phyloP scores from a whole-genome alignment of 2,888 invertebrate species.

The Thymelicus lineola region DNA sequence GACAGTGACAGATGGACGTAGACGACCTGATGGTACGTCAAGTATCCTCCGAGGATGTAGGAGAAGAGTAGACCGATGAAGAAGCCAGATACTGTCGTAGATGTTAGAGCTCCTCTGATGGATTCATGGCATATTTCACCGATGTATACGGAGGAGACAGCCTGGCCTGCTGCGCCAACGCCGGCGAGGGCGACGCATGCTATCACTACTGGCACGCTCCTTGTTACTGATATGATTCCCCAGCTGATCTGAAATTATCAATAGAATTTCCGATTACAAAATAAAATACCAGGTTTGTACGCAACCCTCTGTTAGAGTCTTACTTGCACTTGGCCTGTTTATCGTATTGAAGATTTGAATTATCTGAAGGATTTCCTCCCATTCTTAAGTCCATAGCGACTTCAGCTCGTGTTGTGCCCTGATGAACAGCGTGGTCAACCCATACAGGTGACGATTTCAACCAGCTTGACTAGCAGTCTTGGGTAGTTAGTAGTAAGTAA shows the following conservation, averaged over 20 bases:
- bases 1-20: conserved; percentile 61
- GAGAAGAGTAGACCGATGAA: conserved; percentile 68
- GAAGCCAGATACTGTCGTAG: conserved; percentile 62
- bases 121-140: conserved; percentile 72
- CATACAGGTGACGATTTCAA: too few species aligned
- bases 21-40: conserved; percentile 62
- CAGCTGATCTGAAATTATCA: conserved; percentile 62
- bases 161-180: conserved; percentile 70
- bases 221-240: conserved; percentile 63
- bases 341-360: too few species aligned
- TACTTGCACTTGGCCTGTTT: too few species aligned
- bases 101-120: conserved; percentile 68
- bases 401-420: too few species aligned
- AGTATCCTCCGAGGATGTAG: conserved; percentile 62
- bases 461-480: too few species aligned
- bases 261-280: too few species aligned
- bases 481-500: too few species aligned
- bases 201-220: conserved; percentile 58
- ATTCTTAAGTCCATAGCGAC: too few species aligned
- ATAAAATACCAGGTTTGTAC: too few species aligned
- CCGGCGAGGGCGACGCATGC: conserved; percentile 61
- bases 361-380: too few species aligned
- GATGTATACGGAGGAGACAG: conserved; percentile 68
- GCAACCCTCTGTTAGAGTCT: too few species aligned
- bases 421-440: too few species aligned